Percentiles rank a stretch among this genome's conserved stretches.
Evolutionary conservation across 64 coral and sea anemone species (phyloP).

Genomic region (Stichodactyla helianthus): DNA sequence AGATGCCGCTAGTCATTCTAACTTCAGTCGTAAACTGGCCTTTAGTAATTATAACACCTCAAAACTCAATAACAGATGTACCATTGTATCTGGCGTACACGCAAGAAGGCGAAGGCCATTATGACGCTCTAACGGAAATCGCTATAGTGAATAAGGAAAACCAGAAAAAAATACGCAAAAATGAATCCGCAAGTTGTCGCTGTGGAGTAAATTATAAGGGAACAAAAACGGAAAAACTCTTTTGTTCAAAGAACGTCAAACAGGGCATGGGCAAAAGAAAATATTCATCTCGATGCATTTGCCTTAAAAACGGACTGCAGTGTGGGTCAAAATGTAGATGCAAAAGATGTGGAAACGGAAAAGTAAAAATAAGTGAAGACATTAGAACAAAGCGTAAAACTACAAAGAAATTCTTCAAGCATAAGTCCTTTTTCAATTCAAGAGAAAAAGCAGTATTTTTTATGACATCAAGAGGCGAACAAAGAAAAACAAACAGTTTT

Average conservation of each 20-base stretch:
- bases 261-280: neutral
- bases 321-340: neutral
- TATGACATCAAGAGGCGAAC: neutral
- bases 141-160: neutral
- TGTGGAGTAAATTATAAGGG: neutral
- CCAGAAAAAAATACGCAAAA: neutral
- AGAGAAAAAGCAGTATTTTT: neutral
- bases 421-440: neutral
- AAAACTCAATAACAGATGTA: neutral
- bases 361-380: neutral
- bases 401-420: neutral
- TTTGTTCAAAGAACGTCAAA: neutral
- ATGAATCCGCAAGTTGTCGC: neutral
- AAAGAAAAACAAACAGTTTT: neutral
- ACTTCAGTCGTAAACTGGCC: constrained; percentile 19
- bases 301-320: neutral
- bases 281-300: neutral
- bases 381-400: neutral
- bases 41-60: constrained; percentile 10
- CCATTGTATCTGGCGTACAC: constrained; percentile 25
- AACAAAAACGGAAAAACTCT: neutral
- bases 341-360: neutral
- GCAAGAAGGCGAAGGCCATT: constrained; percentile 33
- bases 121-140: constrained; percentile 2
- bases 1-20: neutral